A percentile compares a stretch with the other conserved stretches of the same genome.
Evolutionary conservation across 2,797 vertebrate species (phyloP).

Genomic region (Nannoperca australis): DNA sequence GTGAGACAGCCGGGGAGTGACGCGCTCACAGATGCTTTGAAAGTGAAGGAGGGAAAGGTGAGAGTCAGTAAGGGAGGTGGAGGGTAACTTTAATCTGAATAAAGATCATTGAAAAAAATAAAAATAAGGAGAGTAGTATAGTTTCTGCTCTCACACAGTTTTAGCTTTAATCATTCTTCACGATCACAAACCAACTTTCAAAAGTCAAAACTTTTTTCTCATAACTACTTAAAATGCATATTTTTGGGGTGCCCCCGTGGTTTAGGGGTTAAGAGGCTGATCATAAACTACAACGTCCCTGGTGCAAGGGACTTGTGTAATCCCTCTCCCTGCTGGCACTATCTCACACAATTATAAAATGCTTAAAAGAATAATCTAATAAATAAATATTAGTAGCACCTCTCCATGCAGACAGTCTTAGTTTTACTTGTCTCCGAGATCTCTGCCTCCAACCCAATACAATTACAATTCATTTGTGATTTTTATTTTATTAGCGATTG

Average conservation of each 20-base stretch:
- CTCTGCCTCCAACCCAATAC: too few relatives aligned
- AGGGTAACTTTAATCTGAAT: background rate
- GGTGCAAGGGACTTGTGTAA: background rate
- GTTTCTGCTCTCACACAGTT: background rate
- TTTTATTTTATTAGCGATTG: too few relatives aligned
- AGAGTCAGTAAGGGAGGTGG: background rate
- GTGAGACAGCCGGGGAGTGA: slow-evolving; percentile 96
- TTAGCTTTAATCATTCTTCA: background rate
- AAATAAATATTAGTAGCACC: background rate
- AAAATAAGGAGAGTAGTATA: background rate
- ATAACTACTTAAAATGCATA: background rate
- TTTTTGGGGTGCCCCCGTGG: background rate
- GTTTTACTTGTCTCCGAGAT: too few relatives aligned
- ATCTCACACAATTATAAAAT: background rate
- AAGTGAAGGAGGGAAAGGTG: background rate
- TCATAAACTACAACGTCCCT: background rate
- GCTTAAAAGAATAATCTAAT: background rate
- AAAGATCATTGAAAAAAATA: background rate
- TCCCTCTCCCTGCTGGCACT: background rate
- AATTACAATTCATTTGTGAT: too few relatives aligned
- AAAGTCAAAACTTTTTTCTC: too few relatives aligned
- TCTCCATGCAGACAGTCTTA: too few relatives aligned
- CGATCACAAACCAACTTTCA: background rate
- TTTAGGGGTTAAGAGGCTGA: background rate
- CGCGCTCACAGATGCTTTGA: slow-evolving; percentile 95